Evolutionary conservation across 1,140 invertebrate species (phyloP), one percentile per base, ranked within the genome.

Genomic region (Zaprionus tsacasi): DNA sequence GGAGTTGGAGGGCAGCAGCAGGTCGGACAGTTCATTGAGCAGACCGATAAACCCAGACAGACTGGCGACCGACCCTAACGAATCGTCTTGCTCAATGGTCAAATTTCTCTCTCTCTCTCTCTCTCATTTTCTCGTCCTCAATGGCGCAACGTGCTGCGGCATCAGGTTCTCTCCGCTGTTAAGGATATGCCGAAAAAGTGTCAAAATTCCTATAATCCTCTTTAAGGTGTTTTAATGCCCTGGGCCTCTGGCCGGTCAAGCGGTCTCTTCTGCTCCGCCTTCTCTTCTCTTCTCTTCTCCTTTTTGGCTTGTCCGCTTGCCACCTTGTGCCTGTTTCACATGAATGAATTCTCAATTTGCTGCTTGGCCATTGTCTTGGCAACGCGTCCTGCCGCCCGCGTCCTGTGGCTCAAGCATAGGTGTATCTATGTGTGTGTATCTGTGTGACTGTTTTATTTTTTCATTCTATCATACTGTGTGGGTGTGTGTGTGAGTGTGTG

Each of bases 331-430:
- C 60, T 48, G 65, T 85, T 88, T 89, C 85, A 89, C 81, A 89
- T 89, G 85, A 89, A 89, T 89, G 85, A 89, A 89, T 89, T 89
- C 89, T 89, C 85, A 89, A 89, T 89, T 89, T 89, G 85, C 75
- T 89, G 78, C 81, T 77, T 69, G 76, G 72, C 64, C 81, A 89
- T 89, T 89, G 85, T 89, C 85, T 89, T 89, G 85, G 85, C 85
- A 88, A 88, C 83, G 75, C 76, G 71, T 50, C 17, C 78, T 67
- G 79, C 79, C 79, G 73, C 79, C 79, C 73, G 82, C 79, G 80
- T 87, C 83, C 82, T 87, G 83, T 81, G 85, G 88, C 80, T 83
- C 85, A 89, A 79, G 40, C 40, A 45, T 45, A 45, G 40, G 40
- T 15, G 45, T 25, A 50, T 12, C 45, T 45, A 10, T 50, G 21